Evolutionary conservation across 2,797 vertebrate genomes (phyloP).

Genomic region (Bradypus variegatus): DNA sequence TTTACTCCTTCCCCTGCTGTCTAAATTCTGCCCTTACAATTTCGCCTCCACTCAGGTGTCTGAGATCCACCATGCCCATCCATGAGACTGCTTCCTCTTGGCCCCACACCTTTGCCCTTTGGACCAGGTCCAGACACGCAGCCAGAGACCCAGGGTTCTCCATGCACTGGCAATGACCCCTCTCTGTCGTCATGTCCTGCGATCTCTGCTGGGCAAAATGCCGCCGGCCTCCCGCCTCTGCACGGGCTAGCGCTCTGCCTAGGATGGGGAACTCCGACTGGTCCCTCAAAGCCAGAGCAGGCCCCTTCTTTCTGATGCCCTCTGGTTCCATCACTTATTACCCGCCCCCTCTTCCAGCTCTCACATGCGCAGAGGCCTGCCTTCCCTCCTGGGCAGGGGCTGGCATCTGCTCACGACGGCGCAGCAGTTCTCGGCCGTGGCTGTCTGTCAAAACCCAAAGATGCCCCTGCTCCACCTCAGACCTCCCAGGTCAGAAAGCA

Average conservation of each 20-base stretch:
- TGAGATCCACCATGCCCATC: not conserved
- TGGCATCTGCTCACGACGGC: not conserved
- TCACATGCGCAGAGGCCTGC: not conserved
- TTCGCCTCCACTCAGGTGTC: not conserved
- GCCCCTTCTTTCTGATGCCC: too few species aligned
- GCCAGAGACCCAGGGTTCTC: not conserved
- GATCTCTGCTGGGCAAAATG: too few species aligned
- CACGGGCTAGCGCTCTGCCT: not conserved
- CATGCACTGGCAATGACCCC: too few species aligned
- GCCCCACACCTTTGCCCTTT: not conserved
- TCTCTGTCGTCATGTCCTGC: not conserved
- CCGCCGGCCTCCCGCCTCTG: not conserved
- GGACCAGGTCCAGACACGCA: too few species aligned
- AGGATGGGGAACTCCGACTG: accelerated
- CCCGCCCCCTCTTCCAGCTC: too few species aligned
- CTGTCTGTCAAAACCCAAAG: not conserved
- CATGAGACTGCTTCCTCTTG: not conserved
- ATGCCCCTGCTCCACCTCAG: not conserved
- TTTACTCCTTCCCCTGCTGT: not conserved
- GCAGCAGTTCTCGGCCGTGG: not conserved
- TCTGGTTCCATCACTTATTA: too few species aligned
- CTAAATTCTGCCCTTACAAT: accelerated
- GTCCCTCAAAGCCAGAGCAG: not conserved
- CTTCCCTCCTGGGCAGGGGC: not conserved
- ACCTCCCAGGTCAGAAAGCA: accelerated